Base-by-base conservation (phyloP, 1,140 invertebrate genomes). In the Marisa cornuarietis region DNA sequence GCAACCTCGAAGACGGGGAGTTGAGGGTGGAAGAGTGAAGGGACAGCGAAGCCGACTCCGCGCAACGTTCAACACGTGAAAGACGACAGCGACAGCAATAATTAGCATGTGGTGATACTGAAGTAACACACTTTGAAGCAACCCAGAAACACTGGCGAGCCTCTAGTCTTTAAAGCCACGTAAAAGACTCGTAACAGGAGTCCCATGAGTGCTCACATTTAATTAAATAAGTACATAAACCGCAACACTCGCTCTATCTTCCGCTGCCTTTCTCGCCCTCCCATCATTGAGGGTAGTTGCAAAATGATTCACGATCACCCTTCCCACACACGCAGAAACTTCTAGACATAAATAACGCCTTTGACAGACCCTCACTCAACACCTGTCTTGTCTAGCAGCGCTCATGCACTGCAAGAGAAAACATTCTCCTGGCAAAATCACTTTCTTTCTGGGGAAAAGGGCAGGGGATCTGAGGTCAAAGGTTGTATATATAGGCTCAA, bases 91-190 rank as follows among this genome's bases (percentile, higher is more conserved):
- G 31, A 42, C 31, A 42, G 31, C 2, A 4, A 24, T 22, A 24
- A 65, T 65, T 24, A 65, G 24, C 73, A 79, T 83, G 80, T 81
- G 86, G 85, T 72, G 86, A 86, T 42, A 86, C 69, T n/a, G 83
- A 68, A 3, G 88, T 14, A 88, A 11, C 71, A 73, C 42, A 22
- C n/a, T 49, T n/a, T 26, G 73, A 54, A 54, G 52, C n/a, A 31
- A 13, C 51, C 26, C 52, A 2, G 13, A n/a, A 51, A 58, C 16
- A 1, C 58, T 52, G n/a, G n/a, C 6, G 24, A 24, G 0, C 61
- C 73, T 10, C 11, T n/a, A 14, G 26, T 18, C 61, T 54, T 75
- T 9, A 22, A 62, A 7, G 16, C 26, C 9, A 75, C n/a, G n/a
- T 20, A 75, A 26, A 61, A 9, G 26, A 9, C 31, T 16, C 5